Evolutionary conservation across 2,797 vertebrate species (phyloP).

Genomic region (Enteromius fasciolatus): DNA sequence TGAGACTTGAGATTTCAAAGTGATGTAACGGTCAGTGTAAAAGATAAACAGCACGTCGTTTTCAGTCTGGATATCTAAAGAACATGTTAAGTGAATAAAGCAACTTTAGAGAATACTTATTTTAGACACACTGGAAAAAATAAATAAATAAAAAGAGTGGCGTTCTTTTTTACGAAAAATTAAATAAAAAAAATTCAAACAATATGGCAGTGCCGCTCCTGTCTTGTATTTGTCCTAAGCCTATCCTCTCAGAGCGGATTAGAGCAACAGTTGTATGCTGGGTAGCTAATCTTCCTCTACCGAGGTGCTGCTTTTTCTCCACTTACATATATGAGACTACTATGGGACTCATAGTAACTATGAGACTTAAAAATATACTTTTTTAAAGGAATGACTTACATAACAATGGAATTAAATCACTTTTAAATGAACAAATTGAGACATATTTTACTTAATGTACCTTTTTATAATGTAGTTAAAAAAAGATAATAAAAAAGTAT

Average conservation of each 20-base stretch:
- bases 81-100: not conserved
- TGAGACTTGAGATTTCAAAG: not conserved
- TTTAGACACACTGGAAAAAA: not conserved
- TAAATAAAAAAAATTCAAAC: not conserved
- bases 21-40: not conserved
- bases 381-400: not conserved
- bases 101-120: not conserved
- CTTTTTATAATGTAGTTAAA: not conserved
- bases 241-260: constrained; percentile 65
- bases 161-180: not conserved
- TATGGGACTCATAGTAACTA: no score
- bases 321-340: not conserved
- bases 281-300: constrained; percentile 54
- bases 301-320: constrained; percentile 40
- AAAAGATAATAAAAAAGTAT: not conserved
- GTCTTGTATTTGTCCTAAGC: constrained; percentile 56
- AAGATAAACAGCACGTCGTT: not conserved
- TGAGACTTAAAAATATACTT: not conserved
- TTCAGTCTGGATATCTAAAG: constrained; percentile 2
- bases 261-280: constrained; percentile 55
- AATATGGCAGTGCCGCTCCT: constrained; percentile 52
- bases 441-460: not conserved
- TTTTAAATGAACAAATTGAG: not conserved
- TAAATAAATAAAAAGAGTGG: not conserved
- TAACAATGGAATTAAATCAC: not conserved